Conservation (phyloP, 2,797 vertebrate species). For the Gobio occitaniae region DNA sequence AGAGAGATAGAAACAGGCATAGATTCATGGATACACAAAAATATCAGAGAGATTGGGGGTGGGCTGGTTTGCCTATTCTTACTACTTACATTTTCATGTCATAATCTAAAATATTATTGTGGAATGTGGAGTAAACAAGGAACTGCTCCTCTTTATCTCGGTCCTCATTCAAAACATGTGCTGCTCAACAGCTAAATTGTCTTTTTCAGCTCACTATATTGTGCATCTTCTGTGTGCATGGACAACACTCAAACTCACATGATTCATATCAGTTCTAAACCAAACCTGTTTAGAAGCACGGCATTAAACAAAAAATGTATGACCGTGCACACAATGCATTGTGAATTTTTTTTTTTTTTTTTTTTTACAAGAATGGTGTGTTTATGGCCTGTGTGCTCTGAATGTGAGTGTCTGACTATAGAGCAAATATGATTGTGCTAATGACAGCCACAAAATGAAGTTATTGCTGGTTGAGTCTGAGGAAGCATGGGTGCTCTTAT, state of each 20-base stretch:
- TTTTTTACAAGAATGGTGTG: neutral
- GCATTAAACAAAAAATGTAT: neutral
- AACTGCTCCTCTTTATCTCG: neutral
- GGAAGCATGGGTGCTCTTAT: neutral
- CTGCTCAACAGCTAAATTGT: slow-evolving; percentile 9
- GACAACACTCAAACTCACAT: neutral
- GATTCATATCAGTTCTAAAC: neutral
- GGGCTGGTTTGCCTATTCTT: neutral
- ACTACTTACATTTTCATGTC: neutral
- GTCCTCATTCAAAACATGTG: neutral
- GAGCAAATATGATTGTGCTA: neutral
- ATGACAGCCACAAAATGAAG: slow-evolving; percentile 15
- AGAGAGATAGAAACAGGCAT: neutral
- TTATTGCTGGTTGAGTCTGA: slow-evolving; percentile 10
- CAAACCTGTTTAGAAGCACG: neutral
- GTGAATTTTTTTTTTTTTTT: neutral
- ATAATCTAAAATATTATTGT: neutral
- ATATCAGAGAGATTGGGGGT: neutral
- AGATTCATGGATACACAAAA: neutral
- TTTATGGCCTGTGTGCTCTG: neutral
- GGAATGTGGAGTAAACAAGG: neutral
- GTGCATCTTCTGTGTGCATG: neutral
- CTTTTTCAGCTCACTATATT: neutral
- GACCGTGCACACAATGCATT: neutral
- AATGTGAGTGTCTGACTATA: neutral